These are phyloP conservation scores for Xenopus laevis DNA, from an alignment of 2,113 vertebrate genomes.

Conservation along the genomic window DNA sequence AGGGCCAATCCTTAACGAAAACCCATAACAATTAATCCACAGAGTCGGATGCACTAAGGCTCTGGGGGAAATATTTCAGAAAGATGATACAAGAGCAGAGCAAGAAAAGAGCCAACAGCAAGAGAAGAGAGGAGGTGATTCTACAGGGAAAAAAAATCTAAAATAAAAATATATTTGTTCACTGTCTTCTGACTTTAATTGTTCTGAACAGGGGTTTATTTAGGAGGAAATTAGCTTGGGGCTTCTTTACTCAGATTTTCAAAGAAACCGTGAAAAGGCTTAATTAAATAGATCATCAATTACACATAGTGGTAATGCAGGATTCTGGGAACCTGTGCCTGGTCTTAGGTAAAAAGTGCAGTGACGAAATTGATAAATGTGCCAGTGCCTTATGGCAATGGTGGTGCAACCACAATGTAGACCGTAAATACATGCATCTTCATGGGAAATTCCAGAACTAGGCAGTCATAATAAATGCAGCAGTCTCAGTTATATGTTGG, in stretches of 20 bases:
- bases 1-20: conserved; percentile 62
- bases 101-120: conserved; percentile 56
- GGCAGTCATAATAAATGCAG: no score
- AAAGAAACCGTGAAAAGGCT: conserved; percentile 72
- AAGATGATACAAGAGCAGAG: conserved; percentile 56
- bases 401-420: no score
- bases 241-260: conserved; percentile 72
- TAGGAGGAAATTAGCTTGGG: conserved; percentile 68
- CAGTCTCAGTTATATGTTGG: no score
- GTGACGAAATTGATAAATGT: no score
- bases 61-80: conserved; percentile 63
- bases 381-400: no score
- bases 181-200: conserved; percentile 63
- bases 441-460: no score
- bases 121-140: conserved; percentile 56
- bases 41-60: conserved; percentile 61
- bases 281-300: conserved; percentile 78
- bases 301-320: no score
- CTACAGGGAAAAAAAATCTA: conserved; percentile 65
- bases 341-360: no score
- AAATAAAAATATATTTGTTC: conserved; percentile 55
- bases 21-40: conserved; percentile 66
- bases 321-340: no score
- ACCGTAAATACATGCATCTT: no score
- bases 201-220: conserved; percentile 70